phyloP scores from a whole-genome alignment of 1,140 invertebrate species.

The Drosophila prosaltans region DNA sequence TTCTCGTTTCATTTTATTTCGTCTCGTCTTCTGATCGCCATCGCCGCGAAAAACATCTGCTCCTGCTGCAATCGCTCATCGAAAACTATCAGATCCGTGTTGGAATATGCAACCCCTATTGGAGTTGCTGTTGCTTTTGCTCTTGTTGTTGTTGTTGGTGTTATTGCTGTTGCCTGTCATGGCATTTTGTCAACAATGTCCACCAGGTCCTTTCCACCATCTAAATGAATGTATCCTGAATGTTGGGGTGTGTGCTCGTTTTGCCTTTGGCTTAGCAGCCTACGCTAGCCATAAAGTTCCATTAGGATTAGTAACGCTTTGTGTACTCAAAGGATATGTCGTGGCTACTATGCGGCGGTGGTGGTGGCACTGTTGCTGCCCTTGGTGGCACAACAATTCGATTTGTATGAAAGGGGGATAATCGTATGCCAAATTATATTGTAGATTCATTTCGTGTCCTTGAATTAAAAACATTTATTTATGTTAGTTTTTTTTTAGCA shows the following conservation, averaged over 20 bases:
- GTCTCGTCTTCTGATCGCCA: conserved; percentile 29
- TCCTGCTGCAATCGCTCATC: conserved; percentile 78
- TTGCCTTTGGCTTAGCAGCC: conserved; percentile 31
- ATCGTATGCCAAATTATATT: too few species aligned
- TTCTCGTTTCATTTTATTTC: not conserved
- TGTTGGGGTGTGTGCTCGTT: not conserved
- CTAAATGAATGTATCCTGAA: not conserved
- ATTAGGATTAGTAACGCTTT: conserved; percentile 62
- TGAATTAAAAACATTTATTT: too few species aligned
- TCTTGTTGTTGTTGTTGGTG: conserved; percentile 19
- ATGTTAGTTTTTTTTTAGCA: too few species aligned
- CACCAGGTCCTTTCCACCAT: conserved; percentile 21
- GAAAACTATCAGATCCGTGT: conserved; percentile 12
- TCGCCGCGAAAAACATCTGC: conserved; percentile 79
- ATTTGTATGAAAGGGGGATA: too few species aligned
- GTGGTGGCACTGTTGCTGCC: not conserved
- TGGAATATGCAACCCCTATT: conserved; percentile 59
- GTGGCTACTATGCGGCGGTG: conserved; percentile 1
- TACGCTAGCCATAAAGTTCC: conserved; percentile 55
- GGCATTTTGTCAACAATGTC: conserved; percentile 38
- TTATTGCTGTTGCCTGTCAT: conserved; percentile 33
- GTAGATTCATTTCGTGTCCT: too few species aligned
- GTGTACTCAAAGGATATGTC: conserved; percentile 36
- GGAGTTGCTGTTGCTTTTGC: conserved; percentile 33
- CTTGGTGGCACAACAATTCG: too few species aligned